Evolutionary conservation across 2,113 vertebrate genomes (phyloP).

Genomic region (Pteruthius melanotis): DNA sequence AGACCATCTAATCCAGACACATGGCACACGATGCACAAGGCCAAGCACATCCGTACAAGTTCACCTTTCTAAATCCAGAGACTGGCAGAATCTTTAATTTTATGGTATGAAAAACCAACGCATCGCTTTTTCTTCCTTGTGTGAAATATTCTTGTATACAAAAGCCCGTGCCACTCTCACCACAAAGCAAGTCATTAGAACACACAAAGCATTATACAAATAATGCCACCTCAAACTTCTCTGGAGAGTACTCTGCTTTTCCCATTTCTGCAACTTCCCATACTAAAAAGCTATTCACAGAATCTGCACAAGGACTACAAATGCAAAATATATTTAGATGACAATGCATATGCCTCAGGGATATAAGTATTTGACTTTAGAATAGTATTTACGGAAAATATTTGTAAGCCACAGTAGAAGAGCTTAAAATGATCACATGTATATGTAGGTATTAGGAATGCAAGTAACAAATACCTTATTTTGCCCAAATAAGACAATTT

Average conservation of each 20-base stretch:
- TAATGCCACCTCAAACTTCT: neutral
- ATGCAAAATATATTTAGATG: neutral
- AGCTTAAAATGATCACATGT: neutral
- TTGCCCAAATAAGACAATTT: neutral
- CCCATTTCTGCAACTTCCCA: neutral
- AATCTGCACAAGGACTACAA: neutral
- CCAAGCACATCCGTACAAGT: neutral
- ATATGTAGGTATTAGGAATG: neutral
- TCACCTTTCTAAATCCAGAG: neutral
- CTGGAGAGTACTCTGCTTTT: neutral
- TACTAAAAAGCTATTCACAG: neutral
- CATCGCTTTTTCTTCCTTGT: neutral
- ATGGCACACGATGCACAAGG: fast-evolving
- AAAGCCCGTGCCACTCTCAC: neutral
- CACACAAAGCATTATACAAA: neutral
- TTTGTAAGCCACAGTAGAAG: neutral
- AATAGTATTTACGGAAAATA: neutral
- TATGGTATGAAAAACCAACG: fast-evolving
- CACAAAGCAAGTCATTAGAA: neutral
- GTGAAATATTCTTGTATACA: neutral
- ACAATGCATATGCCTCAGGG: neutral
- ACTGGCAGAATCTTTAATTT: neutral
- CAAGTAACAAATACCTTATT: neutral
- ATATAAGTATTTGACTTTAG: neutral
- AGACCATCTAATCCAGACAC: neutral